phyloP scores from a whole-genome alignment of 2,113 vertebrate genomes.

The Ceratotherium simum region DNA sequence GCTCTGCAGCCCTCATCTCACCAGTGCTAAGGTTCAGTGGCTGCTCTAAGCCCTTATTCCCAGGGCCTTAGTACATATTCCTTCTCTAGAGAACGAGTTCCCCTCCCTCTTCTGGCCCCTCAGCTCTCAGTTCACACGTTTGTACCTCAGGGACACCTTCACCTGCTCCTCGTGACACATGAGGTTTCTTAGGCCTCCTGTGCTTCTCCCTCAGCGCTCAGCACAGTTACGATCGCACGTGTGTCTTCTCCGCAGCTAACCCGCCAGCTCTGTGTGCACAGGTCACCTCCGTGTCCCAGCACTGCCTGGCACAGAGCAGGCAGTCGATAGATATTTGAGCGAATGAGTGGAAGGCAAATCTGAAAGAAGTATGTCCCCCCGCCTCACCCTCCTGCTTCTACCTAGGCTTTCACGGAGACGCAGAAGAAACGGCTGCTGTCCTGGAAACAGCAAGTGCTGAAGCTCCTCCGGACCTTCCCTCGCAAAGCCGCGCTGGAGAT shows the following conservation, averaged over 20 bases:
- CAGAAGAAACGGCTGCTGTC: conserved; percentile 95
- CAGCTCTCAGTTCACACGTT: too few relatives aligned
- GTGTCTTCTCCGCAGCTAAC: background rate
- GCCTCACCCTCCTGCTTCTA: conserved; percentile 63
- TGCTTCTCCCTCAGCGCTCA: background rate
- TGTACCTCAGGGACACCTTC: background rate
- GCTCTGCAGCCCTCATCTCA: background rate
- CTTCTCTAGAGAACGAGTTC: background rate
- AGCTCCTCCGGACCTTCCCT: conserved; percentile 94
- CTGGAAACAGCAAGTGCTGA: conserved; percentile 98
- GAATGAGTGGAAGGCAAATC: background rate
- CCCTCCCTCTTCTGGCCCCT: background rate
- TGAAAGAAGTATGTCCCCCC: background rate
- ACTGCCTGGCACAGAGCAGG: background rate
- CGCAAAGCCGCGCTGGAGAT: conserved; percentile 95
- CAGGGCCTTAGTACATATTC: background rate
- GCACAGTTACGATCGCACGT: background rate
- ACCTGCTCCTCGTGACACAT: too few relatives aligned
- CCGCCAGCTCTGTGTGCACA: background rate
- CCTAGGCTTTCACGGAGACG: conserved; percentile 96
- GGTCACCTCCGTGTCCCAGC: background rate
- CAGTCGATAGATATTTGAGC: background rate
- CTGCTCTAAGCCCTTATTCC: background rate
- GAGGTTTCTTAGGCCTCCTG: background rate
- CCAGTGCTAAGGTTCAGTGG: background rate